Percentiles rank a stretch among this genome's conserved stretches.
Conservation (phyloP, 2,113 vertebrate genomes). For the Tursiops truncatus region DNA sequence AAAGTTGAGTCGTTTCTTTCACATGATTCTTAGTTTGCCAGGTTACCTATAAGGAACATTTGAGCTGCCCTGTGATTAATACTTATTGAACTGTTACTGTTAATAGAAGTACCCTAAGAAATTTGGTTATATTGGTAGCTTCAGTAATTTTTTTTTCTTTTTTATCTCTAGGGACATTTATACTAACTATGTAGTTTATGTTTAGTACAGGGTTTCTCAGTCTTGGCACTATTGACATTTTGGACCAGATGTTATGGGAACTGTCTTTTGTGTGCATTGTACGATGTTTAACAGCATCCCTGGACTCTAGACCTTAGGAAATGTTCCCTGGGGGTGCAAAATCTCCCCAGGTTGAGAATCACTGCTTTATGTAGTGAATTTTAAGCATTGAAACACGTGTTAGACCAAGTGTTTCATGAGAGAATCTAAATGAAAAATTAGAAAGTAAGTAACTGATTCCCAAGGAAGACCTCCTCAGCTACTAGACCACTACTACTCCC, state of each 20-base stretch:
- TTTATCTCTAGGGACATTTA: not conserved
- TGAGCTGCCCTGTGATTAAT: not conserved
- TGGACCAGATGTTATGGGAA: not conserved
- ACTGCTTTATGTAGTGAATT: not conserved
- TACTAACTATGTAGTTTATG: not conserved
- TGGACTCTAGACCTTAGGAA: not conserved
- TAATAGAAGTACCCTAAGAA: not conserved
- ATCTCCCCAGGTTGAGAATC: not conserved
- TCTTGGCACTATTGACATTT: not conserved
- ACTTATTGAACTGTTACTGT: not conserved
- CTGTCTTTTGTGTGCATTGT: not conserved
- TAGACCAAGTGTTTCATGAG: not conserved
- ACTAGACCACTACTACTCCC: not conserved
- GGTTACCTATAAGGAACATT: not conserved
- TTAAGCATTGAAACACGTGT: not conserved
- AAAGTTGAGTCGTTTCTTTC: not conserved
- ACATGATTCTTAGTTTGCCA: conserved; percentile 18
- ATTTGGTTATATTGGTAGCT: not conserved
- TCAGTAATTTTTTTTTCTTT: not conserved
- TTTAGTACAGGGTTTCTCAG: not conserved
- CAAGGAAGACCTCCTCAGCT: not conserved
- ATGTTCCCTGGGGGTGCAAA: not conserved
- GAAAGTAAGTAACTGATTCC: not conserved
- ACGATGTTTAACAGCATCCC: not conserved
- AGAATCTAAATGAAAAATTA: not conserved